These are phyloP conservation scores for Archocentrus centrarchus DNA, from an alignment of 2,113 vertebrate species.

Conservation along the genomic window DNA sequence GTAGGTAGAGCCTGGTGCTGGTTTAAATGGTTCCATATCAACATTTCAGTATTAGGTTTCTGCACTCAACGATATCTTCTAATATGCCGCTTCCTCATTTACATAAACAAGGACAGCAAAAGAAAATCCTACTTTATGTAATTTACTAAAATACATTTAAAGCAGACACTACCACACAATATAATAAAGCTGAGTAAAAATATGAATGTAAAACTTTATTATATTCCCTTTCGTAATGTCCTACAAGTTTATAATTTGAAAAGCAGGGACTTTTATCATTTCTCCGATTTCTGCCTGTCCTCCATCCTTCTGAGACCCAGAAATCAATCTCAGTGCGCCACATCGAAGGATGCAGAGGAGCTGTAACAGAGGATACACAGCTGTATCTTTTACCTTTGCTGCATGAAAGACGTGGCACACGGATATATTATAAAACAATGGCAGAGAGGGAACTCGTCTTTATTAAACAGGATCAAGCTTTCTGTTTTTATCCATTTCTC, in stretches of 20 bases:
- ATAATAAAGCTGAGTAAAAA: background rate
- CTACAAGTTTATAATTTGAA: background rate
- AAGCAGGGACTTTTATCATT: background rate
- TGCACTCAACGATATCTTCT: background rate
- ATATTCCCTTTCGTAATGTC: background rate
- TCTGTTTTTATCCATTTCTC: fast-evolving
- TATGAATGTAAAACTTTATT: background rate
- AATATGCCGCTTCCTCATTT: background rate
- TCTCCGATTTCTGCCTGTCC: no score
- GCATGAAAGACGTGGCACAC: background rate
- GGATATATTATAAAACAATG: background rate
- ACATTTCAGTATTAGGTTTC: background rate
- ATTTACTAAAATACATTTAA: background rate
- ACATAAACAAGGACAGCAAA: background rate
- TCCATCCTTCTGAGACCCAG: background rate
- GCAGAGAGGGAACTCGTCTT: no score
- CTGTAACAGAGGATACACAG: no score
- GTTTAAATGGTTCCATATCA: background rate
- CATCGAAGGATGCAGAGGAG: background rate
- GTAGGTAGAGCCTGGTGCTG: background rate
- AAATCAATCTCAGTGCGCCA: fast-evolving
- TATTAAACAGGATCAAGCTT: no score
- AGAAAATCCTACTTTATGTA: background rate
- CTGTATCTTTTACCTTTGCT: background rate
- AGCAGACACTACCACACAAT: background rate